These are phyloP conservation scores for Ibycter americanus DNA, from an alignment of 2,797 vertebrate species.

Conservation along the genomic window DNA sequence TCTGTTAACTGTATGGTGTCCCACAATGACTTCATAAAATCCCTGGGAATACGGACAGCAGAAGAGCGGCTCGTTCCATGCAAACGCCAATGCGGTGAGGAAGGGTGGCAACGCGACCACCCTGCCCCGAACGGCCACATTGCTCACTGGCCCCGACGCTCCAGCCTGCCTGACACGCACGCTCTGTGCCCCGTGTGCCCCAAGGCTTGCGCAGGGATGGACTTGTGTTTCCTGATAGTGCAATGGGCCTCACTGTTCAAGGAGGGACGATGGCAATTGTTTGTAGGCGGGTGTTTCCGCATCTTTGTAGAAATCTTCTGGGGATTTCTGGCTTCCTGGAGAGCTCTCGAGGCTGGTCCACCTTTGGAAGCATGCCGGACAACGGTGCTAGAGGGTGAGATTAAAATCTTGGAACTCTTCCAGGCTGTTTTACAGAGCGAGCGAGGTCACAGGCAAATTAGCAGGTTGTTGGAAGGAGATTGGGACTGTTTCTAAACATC, in stretches of 20 bases:
- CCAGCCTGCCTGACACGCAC: background rate
- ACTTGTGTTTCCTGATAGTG: background rate
- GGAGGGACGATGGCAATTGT: background rate
- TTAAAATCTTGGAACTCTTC: background rate
- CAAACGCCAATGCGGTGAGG: background rate
- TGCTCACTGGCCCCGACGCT: background rate
- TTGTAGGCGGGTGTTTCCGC: background rate
- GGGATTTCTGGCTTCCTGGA: background rate
- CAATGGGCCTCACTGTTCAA: background rate
- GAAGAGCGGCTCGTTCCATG: background rate
- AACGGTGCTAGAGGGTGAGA: background rate
- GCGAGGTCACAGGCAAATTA: background rate
- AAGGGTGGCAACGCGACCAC: background rate
- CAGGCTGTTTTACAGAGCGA: background rate
- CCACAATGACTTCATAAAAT: background rate
- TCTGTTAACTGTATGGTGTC: background rate
- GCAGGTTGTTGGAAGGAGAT: background rate
- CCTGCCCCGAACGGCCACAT: background rate
- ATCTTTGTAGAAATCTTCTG: background rate
- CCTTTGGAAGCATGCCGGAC: background rate
- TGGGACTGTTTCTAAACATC: background rate
- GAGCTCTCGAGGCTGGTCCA: background rate
- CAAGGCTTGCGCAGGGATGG: fast-evolving
- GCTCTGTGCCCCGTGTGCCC: background rate
- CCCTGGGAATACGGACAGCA: background rate